Evolutionary conservation across 2,113 vertebrate genomes (phyloP).

Genomic region (Podilymbus podiceps): DNA sequence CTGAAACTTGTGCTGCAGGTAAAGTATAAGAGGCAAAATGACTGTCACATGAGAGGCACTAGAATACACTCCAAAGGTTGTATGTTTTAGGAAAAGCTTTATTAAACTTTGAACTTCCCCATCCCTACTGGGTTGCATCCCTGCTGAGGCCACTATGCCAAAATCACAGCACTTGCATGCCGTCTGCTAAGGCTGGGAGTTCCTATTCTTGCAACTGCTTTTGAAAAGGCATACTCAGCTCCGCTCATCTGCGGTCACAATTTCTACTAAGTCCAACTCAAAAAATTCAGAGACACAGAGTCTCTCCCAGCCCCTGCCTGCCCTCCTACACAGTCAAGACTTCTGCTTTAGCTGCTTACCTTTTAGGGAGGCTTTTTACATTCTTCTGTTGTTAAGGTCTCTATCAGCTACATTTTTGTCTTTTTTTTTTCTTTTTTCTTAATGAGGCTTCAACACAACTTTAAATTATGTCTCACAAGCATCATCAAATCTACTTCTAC

Average conservation of each 20-base stretch:
- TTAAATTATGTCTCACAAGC: background rate
- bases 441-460: background rate
- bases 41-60: background rate
- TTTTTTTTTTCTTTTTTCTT: background rate
- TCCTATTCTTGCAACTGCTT: background rate
- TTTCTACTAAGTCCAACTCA: background rate
- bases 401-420: background rate
- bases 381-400: background rate
- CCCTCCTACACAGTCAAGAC: background rate
- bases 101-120: background rate
- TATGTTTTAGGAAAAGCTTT: background rate
- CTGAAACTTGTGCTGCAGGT: fast-evolving
- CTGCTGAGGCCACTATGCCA: fast-evolving
- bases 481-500: background rate
- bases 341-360: background rate
- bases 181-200: background rate
- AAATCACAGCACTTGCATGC: background rate
- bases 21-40: background rate
- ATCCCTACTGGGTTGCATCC: background rate
- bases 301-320: background rate
- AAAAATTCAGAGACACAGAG: background rate
- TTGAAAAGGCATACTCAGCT: background rate
- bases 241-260: background rate
- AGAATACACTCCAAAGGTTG: background rate
- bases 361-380: background rate